A percentile compares a stretch with the other conserved stretches of the same genome.
Evolutionary conservation across 2,888 invertebrate species (phyloP).

Genomic region (Tipula vernalis): DNA sequence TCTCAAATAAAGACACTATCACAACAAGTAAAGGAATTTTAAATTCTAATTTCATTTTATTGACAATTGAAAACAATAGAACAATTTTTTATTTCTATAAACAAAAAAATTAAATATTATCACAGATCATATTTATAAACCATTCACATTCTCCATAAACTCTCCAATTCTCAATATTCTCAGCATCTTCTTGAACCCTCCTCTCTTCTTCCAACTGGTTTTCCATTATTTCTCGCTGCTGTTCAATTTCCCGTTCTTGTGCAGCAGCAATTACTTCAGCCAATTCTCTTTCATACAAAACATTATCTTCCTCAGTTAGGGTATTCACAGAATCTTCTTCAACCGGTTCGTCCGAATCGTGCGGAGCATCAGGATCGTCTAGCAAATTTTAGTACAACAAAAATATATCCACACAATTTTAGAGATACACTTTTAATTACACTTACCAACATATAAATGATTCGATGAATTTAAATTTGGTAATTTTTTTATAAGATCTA

Average conservation of each 20-base stretch:
- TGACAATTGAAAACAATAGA: not conserved
- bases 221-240: not conserved
- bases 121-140: not conserved
- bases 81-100: not conserved
- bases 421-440: too few species aligned
- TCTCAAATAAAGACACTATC: too few species aligned
- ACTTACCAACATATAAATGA: not conserved
- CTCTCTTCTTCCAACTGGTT: not conserved
- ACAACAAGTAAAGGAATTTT: too few species aligned
- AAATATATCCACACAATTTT: too few species aligned
- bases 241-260: not conserved
- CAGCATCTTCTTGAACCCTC: not conserved
- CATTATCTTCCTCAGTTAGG: not conserved
- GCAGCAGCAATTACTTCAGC: not conserved
- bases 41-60: not conserved
- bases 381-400: not conserved
- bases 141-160: not conserved
- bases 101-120: not conserved
- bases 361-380: not conserved
- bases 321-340: not conserved
- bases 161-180: not conserved
- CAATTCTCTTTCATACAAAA: not conserved
- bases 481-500: not conserved
- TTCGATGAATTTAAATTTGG: not conserved
- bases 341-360: not conserved